Evolutionary conservation across 2,888 invertebrate species (phyloP).

Genomic region (Pseudanteris insignis): DNA sequence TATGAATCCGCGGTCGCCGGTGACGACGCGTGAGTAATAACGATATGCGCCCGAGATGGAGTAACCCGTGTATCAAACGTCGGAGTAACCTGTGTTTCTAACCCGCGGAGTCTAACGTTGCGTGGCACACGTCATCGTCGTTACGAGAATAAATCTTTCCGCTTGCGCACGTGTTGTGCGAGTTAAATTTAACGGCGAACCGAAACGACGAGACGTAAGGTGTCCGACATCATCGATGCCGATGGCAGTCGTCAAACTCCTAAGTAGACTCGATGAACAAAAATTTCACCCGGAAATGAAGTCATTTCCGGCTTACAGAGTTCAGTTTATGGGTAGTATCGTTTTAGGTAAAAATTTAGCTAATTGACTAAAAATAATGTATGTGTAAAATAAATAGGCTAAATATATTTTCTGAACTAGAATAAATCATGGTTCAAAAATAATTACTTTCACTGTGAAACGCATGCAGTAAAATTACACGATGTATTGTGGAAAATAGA

Average conservation of each 20-base stretch:
- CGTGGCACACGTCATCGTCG: conserved; percentile 36
- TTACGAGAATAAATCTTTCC: conserved; percentile 45
- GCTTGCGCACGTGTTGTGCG: conserved; percentile 41
- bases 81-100: conserved; percentile 29
- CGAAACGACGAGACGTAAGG: conserved; percentile 45
- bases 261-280: conserved; percentile 30
- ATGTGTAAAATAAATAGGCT: too few relatives aligned
- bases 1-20: conserved; percentile 14
- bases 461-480: too few relatives aligned
- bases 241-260: conserved; percentile 37
- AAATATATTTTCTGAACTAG: too few relatives aligned
- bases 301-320: conserved; percentile 11
- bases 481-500: too few relatives aligned
- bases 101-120: conserved; percentile 39
- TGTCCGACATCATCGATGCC: conserved; percentile 41
- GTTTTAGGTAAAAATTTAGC: too few relatives aligned
- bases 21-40: conserved; percentile 12
- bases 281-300: conserved; percentile 24
- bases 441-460: too few relatives aligned
- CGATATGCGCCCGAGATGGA: conserved; percentile 26
- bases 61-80: conserved; percentile 34
- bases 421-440: too few relatives aligned
- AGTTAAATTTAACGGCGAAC: conserved; percentile 40
- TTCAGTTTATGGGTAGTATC: too few relatives aligned
- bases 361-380: too few relatives aligned